A percentile compares a stretch with the other conserved stretches of the same genome.
These are phyloP conservation scores for Solenopsis invicta DNA, from an alignment of 1,140 invertebrate genomes.

Conservation along the genomic window DNA sequence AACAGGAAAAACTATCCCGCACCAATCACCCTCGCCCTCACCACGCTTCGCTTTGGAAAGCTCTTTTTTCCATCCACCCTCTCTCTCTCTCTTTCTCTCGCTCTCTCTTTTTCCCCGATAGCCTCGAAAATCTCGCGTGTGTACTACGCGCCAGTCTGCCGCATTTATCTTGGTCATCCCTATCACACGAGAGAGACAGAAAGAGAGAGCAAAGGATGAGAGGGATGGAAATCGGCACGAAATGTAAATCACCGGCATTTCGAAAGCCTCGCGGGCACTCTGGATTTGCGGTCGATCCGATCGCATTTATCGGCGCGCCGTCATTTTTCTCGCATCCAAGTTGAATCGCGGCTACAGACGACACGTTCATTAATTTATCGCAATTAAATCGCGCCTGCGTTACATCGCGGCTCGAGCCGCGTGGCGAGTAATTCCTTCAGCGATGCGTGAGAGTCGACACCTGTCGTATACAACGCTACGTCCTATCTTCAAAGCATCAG, in stretches of 20 bases:
- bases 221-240: neutral
- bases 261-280: conserved; percentile 35
- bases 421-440: neutral
- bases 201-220: neutral
- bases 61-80: neutral
- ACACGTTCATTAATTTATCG: conserved; percentile 37
- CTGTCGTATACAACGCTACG: neutral
- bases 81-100: neutral
- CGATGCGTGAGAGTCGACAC: conserved; percentile 28
- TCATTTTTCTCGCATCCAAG: conserved; percentile 43
- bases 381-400: conserved; percentile 24
- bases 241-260: conserved; percentile 53
- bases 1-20: conserved; percentile 41
- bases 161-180: conserved; percentile 46
- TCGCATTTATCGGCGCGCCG: conserved; percentile 44
- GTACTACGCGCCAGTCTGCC: conserved; percentile 15
- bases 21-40: conserved; percentile 5
- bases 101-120: neutral
- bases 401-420: too few species aligned
- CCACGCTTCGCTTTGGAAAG: neutral
- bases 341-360: neutral
- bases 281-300: conserved; percentile 49
- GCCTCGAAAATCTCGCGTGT: conserved; percentile 39
- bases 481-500: neutral
- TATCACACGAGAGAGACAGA: conserved; percentile 26